phyloP scores from a whole-genome alignment of 2,888 invertebrate genomes.

The Stenchaetothrips biformis region DNA sequence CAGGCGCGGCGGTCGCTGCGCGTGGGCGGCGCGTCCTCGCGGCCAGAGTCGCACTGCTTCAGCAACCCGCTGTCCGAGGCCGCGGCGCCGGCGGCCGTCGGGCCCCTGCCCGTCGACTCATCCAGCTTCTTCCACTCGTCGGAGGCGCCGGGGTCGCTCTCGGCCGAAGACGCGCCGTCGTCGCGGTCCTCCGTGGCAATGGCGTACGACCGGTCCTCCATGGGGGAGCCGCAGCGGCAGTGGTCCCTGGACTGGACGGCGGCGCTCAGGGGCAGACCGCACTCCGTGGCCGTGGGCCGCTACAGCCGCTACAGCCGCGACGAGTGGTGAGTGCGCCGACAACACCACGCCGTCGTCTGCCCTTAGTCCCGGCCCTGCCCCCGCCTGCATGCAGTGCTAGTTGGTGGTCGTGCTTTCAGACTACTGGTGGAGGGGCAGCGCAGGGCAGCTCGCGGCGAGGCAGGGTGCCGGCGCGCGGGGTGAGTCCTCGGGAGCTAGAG shows the following conservation, averaged over 20 bases:
- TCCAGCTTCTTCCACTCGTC: constrained; percentile 5
- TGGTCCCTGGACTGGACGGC: constrained; percentile 19
- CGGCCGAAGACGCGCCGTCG: neutral
- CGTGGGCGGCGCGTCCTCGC: neutral
- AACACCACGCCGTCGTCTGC: neutral
- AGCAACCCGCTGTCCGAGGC: constrained; percentile 16
- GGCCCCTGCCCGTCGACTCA: constrained; percentile 28
- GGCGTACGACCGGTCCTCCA: neutral
- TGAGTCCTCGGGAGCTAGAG: neutral
- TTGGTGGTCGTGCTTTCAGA: neutral
- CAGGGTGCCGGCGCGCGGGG: neutral
- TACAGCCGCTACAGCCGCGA: neutral
- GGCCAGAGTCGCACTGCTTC: neutral
- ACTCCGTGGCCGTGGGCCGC: constrained; percentile 25
- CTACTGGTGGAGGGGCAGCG: neutral
- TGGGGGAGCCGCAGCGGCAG: neutral
- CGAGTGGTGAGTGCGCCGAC: neutral
- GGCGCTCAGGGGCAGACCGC: constrained; percentile 26
- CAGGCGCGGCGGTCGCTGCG: constrained; percentile 12
- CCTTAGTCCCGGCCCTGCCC: neutral
- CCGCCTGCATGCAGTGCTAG: neutral
- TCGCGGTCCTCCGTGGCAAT: neutral
- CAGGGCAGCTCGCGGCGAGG: neutral
- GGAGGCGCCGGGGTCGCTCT: neutral
- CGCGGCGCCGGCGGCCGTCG: constrained; percentile 30